Conservation (phyloP, 2,888 invertebrate species). For the Drosophila conformis region DNA sequence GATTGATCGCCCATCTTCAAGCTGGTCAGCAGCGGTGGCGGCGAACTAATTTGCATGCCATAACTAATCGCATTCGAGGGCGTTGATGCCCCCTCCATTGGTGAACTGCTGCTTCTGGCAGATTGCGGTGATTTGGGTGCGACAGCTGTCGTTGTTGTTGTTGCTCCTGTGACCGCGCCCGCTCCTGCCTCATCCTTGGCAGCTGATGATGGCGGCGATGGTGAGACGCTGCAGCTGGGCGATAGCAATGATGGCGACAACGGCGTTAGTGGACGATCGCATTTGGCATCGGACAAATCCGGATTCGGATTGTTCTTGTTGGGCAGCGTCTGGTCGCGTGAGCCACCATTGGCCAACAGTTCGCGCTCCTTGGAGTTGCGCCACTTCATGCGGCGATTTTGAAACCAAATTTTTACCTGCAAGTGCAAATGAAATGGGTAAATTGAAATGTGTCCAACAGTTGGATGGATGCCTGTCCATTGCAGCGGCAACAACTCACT, state of each 20-base stretch:
- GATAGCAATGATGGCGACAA: constrained; percentile 81
- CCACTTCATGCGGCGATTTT: constrained; percentile 99
- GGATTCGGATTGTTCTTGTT: constrained; percentile 99
- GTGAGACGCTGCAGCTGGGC: constrained; percentile 67
- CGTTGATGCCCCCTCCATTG: constrained; percentile 54
- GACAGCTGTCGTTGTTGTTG: constrained; percentile 37
- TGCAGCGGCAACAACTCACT: constrained; percentile 28
- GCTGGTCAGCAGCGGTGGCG: constrained; percentile 78
- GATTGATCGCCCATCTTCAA: constrained; percentile 78
- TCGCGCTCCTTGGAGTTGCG: constrained; percentile 98
- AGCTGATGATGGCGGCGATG: constrained; percentile 50
- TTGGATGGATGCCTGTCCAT: constrained; percentile 61
- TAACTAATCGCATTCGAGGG: constrained; percentile 40
- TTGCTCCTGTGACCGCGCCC: constrained; percentile 8
- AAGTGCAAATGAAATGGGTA: constrained; percentile 65
- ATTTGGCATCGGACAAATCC: constrained; percentile 95
- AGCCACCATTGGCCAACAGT: constrained; percentile 95
- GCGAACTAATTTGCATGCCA: constrained; percentile 81
- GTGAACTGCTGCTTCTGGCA: constrained; percentile 63
- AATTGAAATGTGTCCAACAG: constrained; percentile 53
- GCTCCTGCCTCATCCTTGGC: constrained; percentile 45
- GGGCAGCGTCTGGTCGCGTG: constrained; percentile 96
- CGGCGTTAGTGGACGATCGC: constrained; percentile 89
- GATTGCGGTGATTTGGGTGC: constrained; percentile 73
- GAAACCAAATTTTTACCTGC: constrained; percentile 92